Conservation (phyloP, 23 tunicate genomes). For the Styela clava region DNA sequence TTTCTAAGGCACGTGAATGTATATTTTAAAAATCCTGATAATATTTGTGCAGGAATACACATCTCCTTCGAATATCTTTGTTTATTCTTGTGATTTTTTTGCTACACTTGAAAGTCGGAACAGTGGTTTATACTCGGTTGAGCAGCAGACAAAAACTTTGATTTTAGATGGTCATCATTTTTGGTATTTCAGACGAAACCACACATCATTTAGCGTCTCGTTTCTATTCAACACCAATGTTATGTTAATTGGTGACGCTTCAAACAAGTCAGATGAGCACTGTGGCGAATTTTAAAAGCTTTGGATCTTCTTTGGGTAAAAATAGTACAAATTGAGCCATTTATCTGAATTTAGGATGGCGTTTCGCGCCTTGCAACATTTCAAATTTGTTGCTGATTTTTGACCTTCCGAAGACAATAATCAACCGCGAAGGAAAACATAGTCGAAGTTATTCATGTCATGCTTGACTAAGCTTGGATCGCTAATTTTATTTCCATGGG, state of each 20-base stretch:
- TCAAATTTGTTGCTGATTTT: neutral
- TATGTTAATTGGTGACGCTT: neutral
- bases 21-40: no score
- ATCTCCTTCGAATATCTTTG: no score
- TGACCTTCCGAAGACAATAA: neutral
- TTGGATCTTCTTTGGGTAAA: neutral
- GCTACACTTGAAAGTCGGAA: no score
- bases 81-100: no score
- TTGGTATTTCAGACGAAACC: neutral
- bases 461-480: neutral
- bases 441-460: neutral
- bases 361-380: neutral
- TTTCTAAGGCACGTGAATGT: no score
- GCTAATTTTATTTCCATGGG: neutral
- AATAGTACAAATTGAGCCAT: neutral
- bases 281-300: neutral
- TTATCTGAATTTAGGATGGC: neutral
- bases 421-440: neutral
- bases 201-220: neutral
- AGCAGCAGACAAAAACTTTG: no score
- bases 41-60: no score
- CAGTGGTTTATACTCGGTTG: no score
- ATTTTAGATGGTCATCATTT: neutral
- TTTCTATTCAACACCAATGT: neutral
- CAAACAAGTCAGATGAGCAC: neutral